These are phyloP conservation scores for Acipenser transmontanus DNA, from an alignment of 2,797 vertebrate species.

Conservation along the genomic window DNA sequence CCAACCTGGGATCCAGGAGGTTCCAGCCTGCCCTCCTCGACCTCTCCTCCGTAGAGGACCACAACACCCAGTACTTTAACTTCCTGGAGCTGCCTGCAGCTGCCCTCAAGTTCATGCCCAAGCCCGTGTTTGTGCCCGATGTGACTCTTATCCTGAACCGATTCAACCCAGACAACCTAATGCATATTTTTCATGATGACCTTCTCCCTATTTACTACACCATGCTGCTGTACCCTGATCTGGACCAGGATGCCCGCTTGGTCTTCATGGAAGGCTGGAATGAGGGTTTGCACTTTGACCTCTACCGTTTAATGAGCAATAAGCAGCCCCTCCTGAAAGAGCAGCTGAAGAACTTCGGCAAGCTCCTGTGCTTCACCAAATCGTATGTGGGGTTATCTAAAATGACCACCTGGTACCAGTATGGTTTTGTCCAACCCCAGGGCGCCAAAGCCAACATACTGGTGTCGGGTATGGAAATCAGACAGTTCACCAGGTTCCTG, in stretches of 20 bases:
- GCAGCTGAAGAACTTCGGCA: conserved; percentile 82
- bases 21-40: conserved; percentile 94
- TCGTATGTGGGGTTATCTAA: conserved; percentile 91
- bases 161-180: conserved; percentile 95
- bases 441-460: conserved; percentile 94
- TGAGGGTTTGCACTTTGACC: conserved; percentile 86
- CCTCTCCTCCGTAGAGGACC: conserved; percentile 92
- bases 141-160: conserved; percentile 86
- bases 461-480: conserved; percentile 88
- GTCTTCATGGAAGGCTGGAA: conserved; percentile 97
- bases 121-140: conserved; percentile 91
- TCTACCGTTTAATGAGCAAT: conserved; percentile 85
- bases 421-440: conserved; percentile 93
- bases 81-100: conserved; percentile 88
- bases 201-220: conserved; percentile 91
- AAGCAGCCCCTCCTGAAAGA: conserved; percentile 87
- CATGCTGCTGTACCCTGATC: conserved; percentile 86
- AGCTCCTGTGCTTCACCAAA: conserved; percentile 91
- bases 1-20: conserved; percentile 85
- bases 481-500: conserved; percentile 77
- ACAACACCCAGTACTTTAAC: conserved; percentile 97
- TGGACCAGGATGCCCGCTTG: conserved; percentile 76
- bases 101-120: conserved; percentile 87
- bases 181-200: conserved; percentile 96
- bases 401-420: conserved; percentile 97